Evolutionary conservation across 2,113 vertebrate genomes (phyloP).

Genomic region (Ophthalmolycus amberensis): DNA sequence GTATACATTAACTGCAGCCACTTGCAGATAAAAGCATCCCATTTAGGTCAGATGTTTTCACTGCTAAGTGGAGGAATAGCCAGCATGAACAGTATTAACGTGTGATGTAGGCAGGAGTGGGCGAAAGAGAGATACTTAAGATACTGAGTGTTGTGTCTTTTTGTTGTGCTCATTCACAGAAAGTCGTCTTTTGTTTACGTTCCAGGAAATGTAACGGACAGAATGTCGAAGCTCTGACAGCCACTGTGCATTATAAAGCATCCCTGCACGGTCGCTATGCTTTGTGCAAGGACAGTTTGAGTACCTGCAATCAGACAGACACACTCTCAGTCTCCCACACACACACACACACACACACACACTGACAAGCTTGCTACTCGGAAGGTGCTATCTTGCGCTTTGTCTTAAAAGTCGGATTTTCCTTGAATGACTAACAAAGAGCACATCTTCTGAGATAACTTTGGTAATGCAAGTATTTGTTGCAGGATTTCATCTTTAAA

Average conservation of each 20-base stretch:
- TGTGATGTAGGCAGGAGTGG: conserved; percentile 4
- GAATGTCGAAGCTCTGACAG: conserved; percentile 21
- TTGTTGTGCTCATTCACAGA: conserved; percentile 14
- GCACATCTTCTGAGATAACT: neutral
- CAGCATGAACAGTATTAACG: neutral
- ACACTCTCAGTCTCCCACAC: conserved; percentile 3
- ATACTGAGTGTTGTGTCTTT: neutral
- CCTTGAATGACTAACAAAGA: neutral
- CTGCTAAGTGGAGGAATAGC: neutral
- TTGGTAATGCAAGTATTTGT: neutral
- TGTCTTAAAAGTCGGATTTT: conserved; percentile 2
- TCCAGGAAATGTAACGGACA: conserved; percentile 21
- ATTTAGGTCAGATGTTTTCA: neutral
- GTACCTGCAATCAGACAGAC: conserved; percentile 20
- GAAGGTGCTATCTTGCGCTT: neutral
- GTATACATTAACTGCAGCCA: conserved; percentile 1
- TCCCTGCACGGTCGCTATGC: conserved; percentile 18
- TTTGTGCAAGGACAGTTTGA: conserved; percentile 40
- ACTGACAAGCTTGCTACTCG: conserved; percentile 1
- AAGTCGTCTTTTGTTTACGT: conserved; percentile 42
- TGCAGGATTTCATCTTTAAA: neutral
- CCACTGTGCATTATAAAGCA: conserved; percentile 15
- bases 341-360: conserved; percentile 3
- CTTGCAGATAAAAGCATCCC: neutral
- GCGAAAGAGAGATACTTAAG: neutral